Base-by-base conservation (phyloP, 2,113 vertebrate genomes). In the Ginglymostoma cirratum region DNA sequence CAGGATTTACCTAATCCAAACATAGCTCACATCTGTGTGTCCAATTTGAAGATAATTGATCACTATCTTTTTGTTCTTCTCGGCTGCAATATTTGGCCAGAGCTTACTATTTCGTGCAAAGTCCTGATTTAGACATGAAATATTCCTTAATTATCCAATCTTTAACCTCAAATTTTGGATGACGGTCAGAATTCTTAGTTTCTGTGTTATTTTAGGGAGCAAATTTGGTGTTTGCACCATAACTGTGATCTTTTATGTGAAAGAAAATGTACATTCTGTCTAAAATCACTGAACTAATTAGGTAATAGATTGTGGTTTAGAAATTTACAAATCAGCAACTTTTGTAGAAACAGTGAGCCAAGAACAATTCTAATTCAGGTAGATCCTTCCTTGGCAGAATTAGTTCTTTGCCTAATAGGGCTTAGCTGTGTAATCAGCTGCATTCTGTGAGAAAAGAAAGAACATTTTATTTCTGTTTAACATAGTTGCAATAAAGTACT, bases 301-400 rank as follows among this genome's bases (percentile, higher is more conserved):
- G 14, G 52, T 48, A 72, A 30, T 72, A 34, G 42, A 42, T 45
- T 72, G 67, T 72, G 69, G 94, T 76, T 24, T 72, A 76, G 45
- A 70, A 95, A 72, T 34, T 17, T 72, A 48, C 45, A 95, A 30
- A 72, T 95, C 52, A 72, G 30, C 27, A 72, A 27, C 66, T 95
- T 95, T 95, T 48, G 30, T 38, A 48, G 69, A 52, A 70, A 2
- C 12, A 42, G 52, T 27, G 94, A 72, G 30, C 94, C 23, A 95
- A 95, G 45, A 95, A 72, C 67, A 95, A 72, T 95, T 95, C 94
- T 95, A 52, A 72, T 72, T 95, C 42, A 27, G 72, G 94, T 30
- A 76, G 69, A 14, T 48, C 38, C 34, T 93, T 38, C 5, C 94
- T 95, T 95, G 94, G 67, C 94, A 95, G 19, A 95, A 93, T 72